Evolutionary conservation across 1,140 invertebrate genomes (phyloP).

Genomic region (Scaptomyza montana): DNA sequence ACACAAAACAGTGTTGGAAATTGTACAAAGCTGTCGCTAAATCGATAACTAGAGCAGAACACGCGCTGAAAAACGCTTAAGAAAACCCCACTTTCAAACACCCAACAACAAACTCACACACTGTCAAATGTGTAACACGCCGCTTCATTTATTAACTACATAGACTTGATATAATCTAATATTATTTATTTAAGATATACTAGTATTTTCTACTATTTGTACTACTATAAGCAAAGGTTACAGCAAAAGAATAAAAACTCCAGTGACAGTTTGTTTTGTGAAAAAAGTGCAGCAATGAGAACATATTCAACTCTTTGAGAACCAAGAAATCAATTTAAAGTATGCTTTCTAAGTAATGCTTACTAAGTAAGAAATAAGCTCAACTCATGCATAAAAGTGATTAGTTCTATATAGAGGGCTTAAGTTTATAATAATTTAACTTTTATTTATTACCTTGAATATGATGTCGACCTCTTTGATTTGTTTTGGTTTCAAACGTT

Average conservation of each 20-base stretch:
- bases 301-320: conserved; percentile 69
- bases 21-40: conserved; percentile 56
- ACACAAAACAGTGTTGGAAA: conserved; percentile 47
- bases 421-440: conserved; percentile 22
- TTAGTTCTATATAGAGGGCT: conserved; percentile 24
- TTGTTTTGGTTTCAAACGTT: conserved; percentile 59
- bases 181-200: conserved; percentile 37
- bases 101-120: conserved; percentile 25
- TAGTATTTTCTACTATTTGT: conserved; percentile 38
- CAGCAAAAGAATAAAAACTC: conserved; percentile 56
- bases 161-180: conserved; percentile 27
- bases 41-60: conserved; percentile 49
- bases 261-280: conserved; percentile 67
- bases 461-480: conserved; percentile 41
- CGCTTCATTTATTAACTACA: conserved; percentile 34
- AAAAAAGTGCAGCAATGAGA: conserved; percentile 45
- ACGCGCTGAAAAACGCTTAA: conserved; percentile 60
- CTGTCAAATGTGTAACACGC: conserved; percentile 44
- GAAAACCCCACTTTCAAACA: conserved; percentile 39
- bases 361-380: conserved; percentile 40
- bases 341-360: conserved; percentile 13
- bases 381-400: conserved; percentile 82
- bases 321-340: conserved; percentile 59
- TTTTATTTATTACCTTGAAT: conserved; percentile 23
- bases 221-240: conserved; percentile 48